Base-by-base conservation (phyloP, 2,888 invertebrate genomes). In the Callyntrura sp. region DNA sequence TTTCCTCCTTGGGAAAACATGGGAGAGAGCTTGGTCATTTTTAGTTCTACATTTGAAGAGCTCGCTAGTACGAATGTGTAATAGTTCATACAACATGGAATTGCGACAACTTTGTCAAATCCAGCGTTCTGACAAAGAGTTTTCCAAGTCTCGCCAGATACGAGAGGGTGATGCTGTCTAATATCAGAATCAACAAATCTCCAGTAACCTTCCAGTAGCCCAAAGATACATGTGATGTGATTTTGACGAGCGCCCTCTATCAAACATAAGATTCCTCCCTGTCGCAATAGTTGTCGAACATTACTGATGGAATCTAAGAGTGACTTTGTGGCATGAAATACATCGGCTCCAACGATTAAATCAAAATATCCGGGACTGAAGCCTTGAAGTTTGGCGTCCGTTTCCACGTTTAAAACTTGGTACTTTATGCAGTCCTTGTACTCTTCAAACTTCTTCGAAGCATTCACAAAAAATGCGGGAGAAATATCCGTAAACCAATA, bases 401-500 rank as follows among this genome's bases (percentile, higher is more conserved):
- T 65, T 28, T 91, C 91, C 2, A 90, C 55, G 43, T 91, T 88
- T 3, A 90, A 62, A 0, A 85, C 76, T 48, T 68, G 85, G 55
- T 73, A 91, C 12, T 68, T 51, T 0, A 91, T 78, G 8, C 60
- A 45, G 4, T 88, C 81, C 25, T 81, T 73, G 28, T 17, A 81
- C 3, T 84, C 78, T 45, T 85, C 84, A 81, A 91, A 90, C 28
- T 86, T 83, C n/a, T 90, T 86, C 20, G 78, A 17, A 14, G 88
- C 87, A 12, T 60, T 68, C 0, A 81, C 25, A 17, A 90, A 86
- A 12, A 88, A 82, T 0, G 86, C 70, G 0, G 88, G 57, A 4
- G 90, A 90, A 23, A 90, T 78, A 28, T 91, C 91, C 1, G 91
- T 86, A 83, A 85, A 91, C 0, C 88, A 90, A 48, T 85, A 91